A percentile compares a stretch with the other conserved stretches of the same genome.
Evolutionary conservation across 1,140 invertebrate species (phyloP).

Genomic region (Uloborus diversus): DNA sequence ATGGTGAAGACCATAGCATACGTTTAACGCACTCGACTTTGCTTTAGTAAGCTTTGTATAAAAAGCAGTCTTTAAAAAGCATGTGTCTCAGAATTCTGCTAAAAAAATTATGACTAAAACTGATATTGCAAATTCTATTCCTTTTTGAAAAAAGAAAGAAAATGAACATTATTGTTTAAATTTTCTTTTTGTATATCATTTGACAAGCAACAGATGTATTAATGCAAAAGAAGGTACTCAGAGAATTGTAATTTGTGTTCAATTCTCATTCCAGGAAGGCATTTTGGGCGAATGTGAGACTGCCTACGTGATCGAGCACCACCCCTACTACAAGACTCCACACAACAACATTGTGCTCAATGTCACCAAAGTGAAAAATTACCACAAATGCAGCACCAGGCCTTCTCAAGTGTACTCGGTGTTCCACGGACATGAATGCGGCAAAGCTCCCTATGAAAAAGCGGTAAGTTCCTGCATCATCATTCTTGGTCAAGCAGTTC

Average conservation of each 20-base stretch:
- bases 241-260: not conserved
- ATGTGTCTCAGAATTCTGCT: too few relatives aligned
- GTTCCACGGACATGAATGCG: slow-evolving; percentile 53
- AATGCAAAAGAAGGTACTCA: not conserved
- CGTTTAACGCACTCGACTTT: too few relatives aligned
- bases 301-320: slow-evolving; percentile 44
- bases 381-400: slow-evolving; percentile 58
- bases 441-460: slow-evolving; percentile 23
- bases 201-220: not conserved
- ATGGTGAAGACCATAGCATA: too few relatives aligned
- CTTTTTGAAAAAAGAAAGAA: not conserved
- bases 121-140: too few relatives aligned
- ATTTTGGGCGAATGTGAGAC: slow-evolving; percentile 56
- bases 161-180: too few relatives aligned
- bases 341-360: slow-evolving; percentile 59
- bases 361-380: slow-evolving; percentile 59
- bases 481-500: too few relatives aligned
- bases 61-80: too few relatives aligned
- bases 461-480: not conserved
- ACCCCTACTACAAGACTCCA: slow-evolving; percentile 26
- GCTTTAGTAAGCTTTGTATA: too few relatives aligned
- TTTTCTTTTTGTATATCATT: not conserved
- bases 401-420: slow-evolving; percentile 33
- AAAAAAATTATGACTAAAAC: too few relatives aligned
- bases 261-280: slow-evolving; percentile 17